Evolutionary conservation across 2,113 vertebrate species (phyloP).

Genomic region (Manacus vitellinus): DNA sequence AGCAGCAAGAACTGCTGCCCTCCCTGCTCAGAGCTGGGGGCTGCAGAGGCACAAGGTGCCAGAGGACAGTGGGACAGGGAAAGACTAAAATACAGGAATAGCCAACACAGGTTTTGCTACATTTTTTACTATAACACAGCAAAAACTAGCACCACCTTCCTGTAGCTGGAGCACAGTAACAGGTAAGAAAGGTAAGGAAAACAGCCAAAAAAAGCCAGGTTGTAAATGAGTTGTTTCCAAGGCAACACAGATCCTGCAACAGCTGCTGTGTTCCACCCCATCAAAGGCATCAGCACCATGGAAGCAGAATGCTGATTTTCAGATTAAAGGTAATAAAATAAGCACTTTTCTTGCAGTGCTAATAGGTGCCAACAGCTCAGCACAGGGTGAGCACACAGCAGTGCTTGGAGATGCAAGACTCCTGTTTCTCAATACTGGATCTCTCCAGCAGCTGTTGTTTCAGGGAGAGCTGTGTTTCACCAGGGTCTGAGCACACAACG

Average conservation of each 20-base stretch:
- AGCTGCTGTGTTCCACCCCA: neutral
- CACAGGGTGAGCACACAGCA: neutral
- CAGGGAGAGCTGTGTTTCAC: neutral
- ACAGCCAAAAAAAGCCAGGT: neutral
- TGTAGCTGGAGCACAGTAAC: neutral
- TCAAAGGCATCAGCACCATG: neutral
- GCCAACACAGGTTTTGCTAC: neutral
- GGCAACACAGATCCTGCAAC: neutral
- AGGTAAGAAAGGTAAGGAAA: neutral
- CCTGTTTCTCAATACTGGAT: neutral
- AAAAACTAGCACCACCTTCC: neutral
- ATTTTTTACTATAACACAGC: neutral
- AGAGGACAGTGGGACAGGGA: neutral
- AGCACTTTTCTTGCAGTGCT: neutral
- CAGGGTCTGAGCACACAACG: fast-evolving
- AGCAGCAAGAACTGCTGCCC: neutral
- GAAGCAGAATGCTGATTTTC: neutral
- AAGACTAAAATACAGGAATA: neutral
- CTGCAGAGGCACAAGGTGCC: neutral
- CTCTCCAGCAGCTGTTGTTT: neutral
- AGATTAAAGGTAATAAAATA: neutral
- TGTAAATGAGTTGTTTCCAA: neutral
- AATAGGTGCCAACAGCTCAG: neutral
- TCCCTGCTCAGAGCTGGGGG: neutral
- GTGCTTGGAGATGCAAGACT: too few species aligned